Evolutionary conservation across 2,113 vertebrate genomes (phyloP).

Genomic region (Indicator maculatus): DNA sequence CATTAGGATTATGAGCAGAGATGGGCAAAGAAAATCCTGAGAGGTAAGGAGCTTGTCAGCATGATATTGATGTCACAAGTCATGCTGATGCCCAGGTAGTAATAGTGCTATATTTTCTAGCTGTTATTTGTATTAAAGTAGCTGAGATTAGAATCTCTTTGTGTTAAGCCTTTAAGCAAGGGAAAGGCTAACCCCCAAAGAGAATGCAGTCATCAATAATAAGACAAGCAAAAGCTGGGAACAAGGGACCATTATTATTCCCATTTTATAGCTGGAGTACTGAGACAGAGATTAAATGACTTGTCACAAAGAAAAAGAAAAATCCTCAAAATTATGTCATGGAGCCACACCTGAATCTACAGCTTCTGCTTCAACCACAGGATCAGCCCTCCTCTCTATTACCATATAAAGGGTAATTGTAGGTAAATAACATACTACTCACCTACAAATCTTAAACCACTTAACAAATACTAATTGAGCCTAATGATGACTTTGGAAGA

Average conservation of each 20-base stretch:
- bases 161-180: constrained; percentile 56
- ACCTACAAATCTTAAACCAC: background rate
- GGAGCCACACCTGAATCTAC: background rate
- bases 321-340: background rate
- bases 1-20: constrained; percentile 45
- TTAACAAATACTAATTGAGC: background rate
- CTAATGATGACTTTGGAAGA: background rate
- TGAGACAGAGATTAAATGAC: constrained; percentile 10
- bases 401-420: background rate
- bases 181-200: constrained; percentile 36
- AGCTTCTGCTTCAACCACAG: background rate
- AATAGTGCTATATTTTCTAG: constrained; percentile 19
- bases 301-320: background rate
- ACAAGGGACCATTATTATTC: constrained; percentile 14
- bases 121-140: constrained; percentile 55
- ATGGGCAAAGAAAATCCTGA: constrained; percentile 49
- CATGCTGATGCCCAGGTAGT: constrained; percentile 63
- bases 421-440: background rate
- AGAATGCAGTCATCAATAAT: constrained; percentile 39
- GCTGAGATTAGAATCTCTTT: constrained; percentile 58
- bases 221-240: constrained; percentile 32
- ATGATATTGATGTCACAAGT: constrained; percentile 44
- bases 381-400: background rate
- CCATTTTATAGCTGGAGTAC: constrained; percentile 26
- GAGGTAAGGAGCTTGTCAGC: constrained; percentile 43